Conservation (phyloP, 2,888 invertebrate species). For the Aleiodes leptofemur region DNA sequence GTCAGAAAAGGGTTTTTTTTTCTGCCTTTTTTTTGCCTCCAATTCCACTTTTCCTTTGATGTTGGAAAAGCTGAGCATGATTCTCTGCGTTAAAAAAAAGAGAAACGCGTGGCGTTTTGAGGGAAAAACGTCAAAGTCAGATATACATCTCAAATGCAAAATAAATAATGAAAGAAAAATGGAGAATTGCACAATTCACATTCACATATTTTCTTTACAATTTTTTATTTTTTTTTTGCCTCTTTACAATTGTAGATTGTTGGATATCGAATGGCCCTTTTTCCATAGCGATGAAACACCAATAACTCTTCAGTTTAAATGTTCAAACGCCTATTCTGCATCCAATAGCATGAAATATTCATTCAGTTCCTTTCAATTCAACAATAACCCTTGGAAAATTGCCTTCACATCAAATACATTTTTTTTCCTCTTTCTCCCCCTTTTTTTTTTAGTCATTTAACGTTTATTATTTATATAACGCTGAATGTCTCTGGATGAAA, state of each 20-base stretch:
- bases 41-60: constrained; percentile 30
- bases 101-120: not conserved
- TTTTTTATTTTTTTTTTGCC: no score
- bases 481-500: not conserved
- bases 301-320: constrained; percentile 21
- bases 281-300: constrained; percentile 27
- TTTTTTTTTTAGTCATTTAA: not conserved
- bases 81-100: not conserved
- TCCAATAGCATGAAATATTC: constrained; percentile 25
- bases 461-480: not conserved
- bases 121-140: constrained; percentile 7
- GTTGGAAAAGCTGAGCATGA: constrained; percentile 7
- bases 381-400: constrained; percentile 16
- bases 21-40: not conserved
- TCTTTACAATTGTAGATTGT: constrained; percentile 7
- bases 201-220: not conserved
- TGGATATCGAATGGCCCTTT: constrained; percentile 7
- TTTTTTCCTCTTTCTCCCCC: not conserved
- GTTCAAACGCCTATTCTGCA: constrained; percentile 20
- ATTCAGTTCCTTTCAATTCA: constrained; percentile 6
- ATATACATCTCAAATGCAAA: constrained; percentile 2
- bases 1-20: no score
- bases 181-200: not conserved
- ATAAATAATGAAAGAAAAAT: constrained; percentile 9
- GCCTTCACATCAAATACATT: not conserved